A percentile compares a stretch with the other conserved stretches of the same genome.
phyloP scores from a whole-genome alignment of 2,113 vertebrate species.

The Sarotherodon lohbergeri region DNA sequence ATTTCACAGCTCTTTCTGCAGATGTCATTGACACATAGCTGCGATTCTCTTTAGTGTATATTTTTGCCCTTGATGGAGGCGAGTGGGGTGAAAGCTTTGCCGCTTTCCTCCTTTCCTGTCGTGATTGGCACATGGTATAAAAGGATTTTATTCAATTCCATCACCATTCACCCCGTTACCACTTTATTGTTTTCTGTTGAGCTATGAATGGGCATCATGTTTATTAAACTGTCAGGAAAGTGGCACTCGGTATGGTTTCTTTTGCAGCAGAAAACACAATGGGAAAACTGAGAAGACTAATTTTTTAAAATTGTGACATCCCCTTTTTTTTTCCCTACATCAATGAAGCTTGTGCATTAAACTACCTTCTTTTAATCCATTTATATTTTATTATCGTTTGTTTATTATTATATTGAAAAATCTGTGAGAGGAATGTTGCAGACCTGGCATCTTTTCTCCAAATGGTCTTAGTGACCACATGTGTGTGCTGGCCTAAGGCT shows the following conservation, averaged over 20 bases:
- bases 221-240: background rate
- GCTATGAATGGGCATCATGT: background rate
- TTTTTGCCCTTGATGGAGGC: background rate
- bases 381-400: background rate
- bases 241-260: background rate
- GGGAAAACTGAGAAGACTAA: background rate
- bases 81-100: background rate
- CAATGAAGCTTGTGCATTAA: background rate
- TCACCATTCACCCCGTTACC: background rate
- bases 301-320: background rate
- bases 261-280: background rate
- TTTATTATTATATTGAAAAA: background rate
- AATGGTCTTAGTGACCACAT: background rate
- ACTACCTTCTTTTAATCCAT: background rate
- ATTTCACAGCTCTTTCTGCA: background rate
- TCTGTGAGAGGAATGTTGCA: background rate
- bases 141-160: background rate
- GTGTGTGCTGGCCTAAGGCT: background rate
- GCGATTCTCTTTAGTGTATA: background rate
- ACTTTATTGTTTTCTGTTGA: background rate
- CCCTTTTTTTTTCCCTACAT: rapidly evolving
- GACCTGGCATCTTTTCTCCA: background rate
- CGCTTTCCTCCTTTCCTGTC: background rate
- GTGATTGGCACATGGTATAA: background rate
- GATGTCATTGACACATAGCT: background rate